Evolutionary conservation across 2,113 vertebrate species (phyloP), one percentile per base, ranked within the genome.

Genomic region (Hemichromis elongatus): DNA sequence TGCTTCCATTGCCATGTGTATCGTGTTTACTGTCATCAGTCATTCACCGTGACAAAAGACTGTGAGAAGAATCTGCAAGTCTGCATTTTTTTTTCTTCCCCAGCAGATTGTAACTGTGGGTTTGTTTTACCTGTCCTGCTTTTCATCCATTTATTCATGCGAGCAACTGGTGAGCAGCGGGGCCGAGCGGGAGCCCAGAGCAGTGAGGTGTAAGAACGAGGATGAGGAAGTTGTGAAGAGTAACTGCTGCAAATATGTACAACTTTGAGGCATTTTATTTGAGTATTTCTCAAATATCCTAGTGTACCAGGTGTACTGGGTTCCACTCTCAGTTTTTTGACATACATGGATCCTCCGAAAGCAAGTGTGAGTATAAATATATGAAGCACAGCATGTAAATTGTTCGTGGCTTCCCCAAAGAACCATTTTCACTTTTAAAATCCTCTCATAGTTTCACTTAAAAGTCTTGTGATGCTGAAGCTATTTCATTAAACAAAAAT

Each of bases 21-120:
- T 86, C 14, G 9, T 92, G 84, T 87, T 91, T 83, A 81, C 63
- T 19, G 78, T 83, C 94, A 96, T 96, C 91, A 95, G 90, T 91
- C 92, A 95, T 95, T 96, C 86, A 96, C 83, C 14, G 88, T 86
- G 86, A 94, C 91, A 94, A 94, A 95, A 91, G 82, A 93, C 42
- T 85, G 92, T 91, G 92, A 82, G 92, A 92, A 84, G 93, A 95
- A 95, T 93, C 77, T 93, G 95, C 95, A 95, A 95, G 90, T 92
- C 86, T 73, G 95, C 95, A 93, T 88, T 95, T 88, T 61, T 88
- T 61, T 96, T 94, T 88, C 84, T 80, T 70, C 84, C 88, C 87
- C 88, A 89, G 92, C 80, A 84, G 90, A 89, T 86, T 86, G 82
- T 90, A 28, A 90, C 80, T 85, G 42, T 77, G 81, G 47, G n/a